Conservation (phyloP, 2,797 vertebrate genomes). For the Pseudomugil tenellus region DNA sequence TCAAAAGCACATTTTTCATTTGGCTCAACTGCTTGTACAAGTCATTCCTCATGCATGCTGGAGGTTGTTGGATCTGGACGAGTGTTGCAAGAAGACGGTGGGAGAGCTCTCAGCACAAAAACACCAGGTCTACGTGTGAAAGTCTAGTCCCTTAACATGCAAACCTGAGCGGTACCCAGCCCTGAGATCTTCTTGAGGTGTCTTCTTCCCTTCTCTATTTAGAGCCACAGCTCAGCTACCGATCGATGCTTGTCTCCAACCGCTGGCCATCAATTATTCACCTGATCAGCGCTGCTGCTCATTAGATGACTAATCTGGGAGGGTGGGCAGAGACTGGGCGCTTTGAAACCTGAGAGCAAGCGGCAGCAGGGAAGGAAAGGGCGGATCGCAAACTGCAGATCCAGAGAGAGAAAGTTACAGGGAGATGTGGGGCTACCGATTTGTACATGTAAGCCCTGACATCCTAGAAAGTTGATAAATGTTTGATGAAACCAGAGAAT, state of each 20-base stretch:
- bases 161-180: slow-evolving; percentile 13
- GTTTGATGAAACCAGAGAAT: slow-evolving; percentile 72
- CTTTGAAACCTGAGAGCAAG: slow-evolving; percentile 76
- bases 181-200: slow-evolving; percentile 55
- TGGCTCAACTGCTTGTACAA: slow-evolving; percentile 27
- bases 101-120: no score
- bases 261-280: slow-evolving; percentile 80
- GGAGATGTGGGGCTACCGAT: slow-evolving; percentile 65
- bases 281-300: slow-evolving; percentile 77
- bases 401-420: slow-evolving; percentile 39
- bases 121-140: no score
- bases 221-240: slow-evolving; percentile 58
- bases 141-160: background rate
- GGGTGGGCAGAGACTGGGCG: slow-evolving; percentile 61
- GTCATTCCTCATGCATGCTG: no score
- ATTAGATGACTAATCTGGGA: slow-evolving; percentile 80
- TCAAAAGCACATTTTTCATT: slow-evolving; percentile 54
- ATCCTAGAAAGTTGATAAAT: slow-evolving; percentile 66
- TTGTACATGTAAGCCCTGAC: slow-evolving; percentile 71
- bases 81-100: no score
- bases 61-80: no score
- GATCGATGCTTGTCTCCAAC: slow-evolving; percentile 77
- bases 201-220: slow-evolving; percentile 69
- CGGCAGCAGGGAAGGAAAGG: slow-evolving; percentile 57
- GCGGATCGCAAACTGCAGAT: slow-evolving; percentile 56